Base-by-base conservation (phyloP, 2,888 invertebrate genomes). In the Liodrosophila aerea region DNA sequence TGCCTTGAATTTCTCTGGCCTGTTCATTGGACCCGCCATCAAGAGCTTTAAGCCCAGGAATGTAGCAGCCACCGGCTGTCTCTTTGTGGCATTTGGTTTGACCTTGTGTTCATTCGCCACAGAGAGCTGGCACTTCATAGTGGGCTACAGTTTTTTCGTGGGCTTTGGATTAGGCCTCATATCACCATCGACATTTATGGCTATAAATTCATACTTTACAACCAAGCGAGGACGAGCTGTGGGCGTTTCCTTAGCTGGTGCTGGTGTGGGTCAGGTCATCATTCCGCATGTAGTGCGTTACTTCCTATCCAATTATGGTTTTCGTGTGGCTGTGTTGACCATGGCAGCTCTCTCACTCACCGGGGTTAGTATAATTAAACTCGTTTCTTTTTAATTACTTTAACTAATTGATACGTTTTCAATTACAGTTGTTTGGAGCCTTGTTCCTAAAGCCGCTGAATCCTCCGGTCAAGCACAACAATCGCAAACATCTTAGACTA, bases 181-280 rank as follows among this genome's bases (percentile, higher is more conserved):
- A 67, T 92, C 93, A 65, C 94, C 94, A 39, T 92, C 94, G 2
- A 92, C 94, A 27, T 94, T 95, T 88, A 92, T 94, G 77, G 93
- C 93, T 27, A 93, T 94, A 62, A 94, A 94, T 87, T 92, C 93
- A 16, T 95, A 94, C 88, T 95, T 95, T 85, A 92, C 91, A 57
- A 91, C 91, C 54, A 92, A 91, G 85, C 93, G 94, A 73, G 93
- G 93, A 61, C 92, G 93, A 34, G 95, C 95, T n/a, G 94, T 95
- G 51, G 95, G 95, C 1, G 90, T 95, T 27, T 93, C 94, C 0
- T 92, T 95, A 90, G 94, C 94, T 18, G 95, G 95, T 53, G 94
- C 95, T 65, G 94, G 95, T 60, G 89, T 94, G 18, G 95, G 95
- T 2, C 94, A 95, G 87, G 93, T 94, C 88, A 87, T 94, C 61